Evolutionary conservation across 1,140 invertebrate genomes (phyloP).

Genomic region (Lucilia cuprina): DNA sequence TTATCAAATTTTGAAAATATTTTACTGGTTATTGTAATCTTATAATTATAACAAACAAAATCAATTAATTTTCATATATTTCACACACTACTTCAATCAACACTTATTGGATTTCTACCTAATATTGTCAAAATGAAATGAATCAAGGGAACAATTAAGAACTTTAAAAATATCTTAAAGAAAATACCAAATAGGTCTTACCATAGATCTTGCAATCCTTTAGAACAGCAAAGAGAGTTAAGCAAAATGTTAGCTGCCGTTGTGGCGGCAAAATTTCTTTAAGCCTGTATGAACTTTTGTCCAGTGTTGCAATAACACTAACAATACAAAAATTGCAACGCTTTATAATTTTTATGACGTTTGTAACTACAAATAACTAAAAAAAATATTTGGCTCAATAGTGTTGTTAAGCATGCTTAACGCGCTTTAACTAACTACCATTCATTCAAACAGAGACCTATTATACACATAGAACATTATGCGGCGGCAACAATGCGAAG

Average conservation of each 20-base stretch:
- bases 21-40: too few species aligned
- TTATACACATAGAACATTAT: neutral
- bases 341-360: slow-evolving; percentile 25
- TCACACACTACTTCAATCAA: too few species aligned
- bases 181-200: too few species aligned
- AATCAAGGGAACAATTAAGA: too few species aligned
- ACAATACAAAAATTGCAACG: slow-evolving; percentile 15
- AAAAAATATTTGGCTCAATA: neutral
- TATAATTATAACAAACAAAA: too few species aligned
- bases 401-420: slow-evolving; percentile 4
- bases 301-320: neutral
- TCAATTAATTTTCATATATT: too few species aligned
- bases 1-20: too few species aligned
- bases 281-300: neutral
- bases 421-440: slow-evolving; percentile 28
- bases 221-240: neutral
- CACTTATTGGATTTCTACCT: too few species aligned
- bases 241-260: neutral
- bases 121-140: too few species aligned
- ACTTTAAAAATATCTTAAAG: too few species aligned
- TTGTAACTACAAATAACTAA: neutral
- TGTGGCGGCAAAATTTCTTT: neutral
- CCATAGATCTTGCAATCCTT: neutral
- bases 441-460: neutral
- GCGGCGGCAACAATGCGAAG: neutral